phyloP scores from a whole-genome alignment of 1,140 invertebrate genomes.

The Drosophila santomea region DNA sequence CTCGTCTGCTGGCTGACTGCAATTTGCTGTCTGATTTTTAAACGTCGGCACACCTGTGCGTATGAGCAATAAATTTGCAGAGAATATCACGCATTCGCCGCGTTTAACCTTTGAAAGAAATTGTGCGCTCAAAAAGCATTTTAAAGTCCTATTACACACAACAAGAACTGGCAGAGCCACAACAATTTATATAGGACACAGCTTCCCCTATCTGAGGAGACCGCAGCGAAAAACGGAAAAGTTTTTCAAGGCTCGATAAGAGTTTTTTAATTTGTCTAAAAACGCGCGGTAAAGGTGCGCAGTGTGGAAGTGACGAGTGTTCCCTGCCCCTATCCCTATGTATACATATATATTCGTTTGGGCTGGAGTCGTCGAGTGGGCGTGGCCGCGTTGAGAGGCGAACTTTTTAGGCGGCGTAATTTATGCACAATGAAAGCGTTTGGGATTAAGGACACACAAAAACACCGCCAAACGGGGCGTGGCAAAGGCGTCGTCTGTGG shows the following conservation, averaged over 20 bases:
- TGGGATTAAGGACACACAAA: conserved; percentile 65
- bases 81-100: conserved; percentile 69
- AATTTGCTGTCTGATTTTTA: conserved; percentile 37
- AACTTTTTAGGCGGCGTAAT: conserved; percentile 75
- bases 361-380: conserved; percentile 29
- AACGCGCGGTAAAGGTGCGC: conserved; percentile 27
- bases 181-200: conserved; percentile 36
- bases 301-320: conserved; percentile 2
- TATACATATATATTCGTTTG: conserved; percentile 7
- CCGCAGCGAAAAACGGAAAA: conserved; percentile 61
- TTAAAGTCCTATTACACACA: conserved; percentile 59
- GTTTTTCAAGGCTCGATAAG: conserved; percentile 76
- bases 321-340: neutral
- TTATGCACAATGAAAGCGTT: conserved; percentile 80
- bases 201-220: conserved; percentile 25
- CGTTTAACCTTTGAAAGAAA: conserved; percentile 69
- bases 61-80: conserved; percentile 61
- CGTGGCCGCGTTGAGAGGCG: conserved; percentile 23
- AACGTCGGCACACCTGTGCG: conserved; percentile 43
- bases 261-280: conserved; percentile 83
- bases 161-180: conserved; percentile 8
- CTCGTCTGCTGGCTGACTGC: conserved; percentile 12
- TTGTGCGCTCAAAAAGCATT: conserved; percentile 63
- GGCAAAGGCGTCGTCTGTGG: conserved; percentile 35
- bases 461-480: conserved; percentile 39